A percentile compares a stretch with the other conserved stretches of the same genome.
These are phyloP conservation scores for Notolepis coatsorum DNA, from an alignment of 2,797 vertebrate species.

Conservation along the genomic window DNA sequence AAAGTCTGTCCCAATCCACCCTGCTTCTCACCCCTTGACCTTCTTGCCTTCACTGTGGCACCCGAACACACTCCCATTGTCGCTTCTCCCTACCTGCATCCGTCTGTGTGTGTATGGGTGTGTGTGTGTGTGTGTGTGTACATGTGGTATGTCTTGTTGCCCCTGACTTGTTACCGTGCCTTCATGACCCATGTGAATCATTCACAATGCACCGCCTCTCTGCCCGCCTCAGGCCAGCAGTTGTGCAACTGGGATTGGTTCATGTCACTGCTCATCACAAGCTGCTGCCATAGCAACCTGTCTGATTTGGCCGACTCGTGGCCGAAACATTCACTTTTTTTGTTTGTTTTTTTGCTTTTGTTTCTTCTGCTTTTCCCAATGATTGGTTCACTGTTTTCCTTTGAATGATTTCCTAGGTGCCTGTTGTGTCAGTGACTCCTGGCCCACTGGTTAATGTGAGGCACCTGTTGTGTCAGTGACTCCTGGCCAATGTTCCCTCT, in stretches of 20 bases:
- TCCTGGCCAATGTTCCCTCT: too few relatives aligned
- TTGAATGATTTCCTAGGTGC: constrained; percentile 67
- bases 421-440: constrained; percentile 62
- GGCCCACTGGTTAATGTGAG: constrained; percentile 64
- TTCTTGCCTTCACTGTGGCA: constrained; percentile 31
- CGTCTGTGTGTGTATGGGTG: constrained; percentile 49
- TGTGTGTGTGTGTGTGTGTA: constrained; percentile 75
- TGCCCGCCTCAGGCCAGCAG: constrained; percentile 30
- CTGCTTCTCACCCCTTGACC: constrained; percentile 42
- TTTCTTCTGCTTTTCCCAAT: constrained; percentile 39
- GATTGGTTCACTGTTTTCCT: constrained; percentile 56
- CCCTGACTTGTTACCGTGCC: constrained; percentile 86
- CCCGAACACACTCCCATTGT: constrained; percentile 36
- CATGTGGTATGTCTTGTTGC: constrained; percentile 88
- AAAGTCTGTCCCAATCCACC: constrained; percentile 80
- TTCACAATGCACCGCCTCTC: constrained; percentile 53
- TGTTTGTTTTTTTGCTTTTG: constrained; percentile 28
- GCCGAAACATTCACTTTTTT: constrained; percentile 39
- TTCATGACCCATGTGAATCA: constrained; percentile 76
- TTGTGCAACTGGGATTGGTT: constrained; percentile 51
- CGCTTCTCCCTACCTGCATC: constrained; percentile 62
- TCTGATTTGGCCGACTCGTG: constrained; percentile 45
- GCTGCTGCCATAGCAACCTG: constrained; percentile 62
- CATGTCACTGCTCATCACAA: constrained; percentile 49
- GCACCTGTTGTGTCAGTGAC: constrained; percentile 29